phyloP scores from a whole-genome alignment of 2,113 vertebrate genomes.

The Siniperca knerii region DNA sequence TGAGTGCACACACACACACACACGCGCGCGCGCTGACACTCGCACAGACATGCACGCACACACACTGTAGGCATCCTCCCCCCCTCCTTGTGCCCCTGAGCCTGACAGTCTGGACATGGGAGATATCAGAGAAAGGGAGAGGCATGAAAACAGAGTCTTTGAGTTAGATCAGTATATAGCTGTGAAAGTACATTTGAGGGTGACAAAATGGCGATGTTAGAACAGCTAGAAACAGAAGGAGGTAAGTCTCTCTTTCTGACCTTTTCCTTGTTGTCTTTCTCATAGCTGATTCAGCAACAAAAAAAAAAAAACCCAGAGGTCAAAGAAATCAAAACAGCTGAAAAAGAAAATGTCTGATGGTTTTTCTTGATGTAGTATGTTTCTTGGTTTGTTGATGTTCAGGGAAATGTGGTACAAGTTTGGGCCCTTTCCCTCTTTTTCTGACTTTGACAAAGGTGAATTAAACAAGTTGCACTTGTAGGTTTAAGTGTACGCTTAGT shows the following conservation, averaged over 20 bases:
- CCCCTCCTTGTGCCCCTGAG: conserved; percentile 74
- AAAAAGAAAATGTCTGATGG: conserved; percentile 5
- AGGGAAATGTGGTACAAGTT: not conserved
- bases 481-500: conserved; percentile 59
- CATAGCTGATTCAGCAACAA: conserved; percentile 5
- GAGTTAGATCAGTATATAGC: conserved; percentile 65
- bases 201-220: conserved; percentile 78
- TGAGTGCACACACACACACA: conserved; percentile 11
- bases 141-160: conserved; percentile 71
- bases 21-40: conserved; percentile 6
- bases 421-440: not conserved
- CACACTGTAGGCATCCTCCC: conserved; percentile 51
- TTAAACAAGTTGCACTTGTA: conserved; percentile 60
- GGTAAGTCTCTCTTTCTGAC: conserved; percentile 67
- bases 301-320: not conserved
- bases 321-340: not conserved
- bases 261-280: conserved; percentile 42
- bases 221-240: conserved; percentile 72
- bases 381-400: not conserved
- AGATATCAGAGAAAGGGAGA: conserved; percentile 79
- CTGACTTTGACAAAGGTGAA: conserved; percentile 52
- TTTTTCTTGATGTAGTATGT: conserved; percentile 3
- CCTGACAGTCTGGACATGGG: conserved; percentile 80
- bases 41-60: not conserved
- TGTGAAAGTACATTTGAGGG: conserved; percentile 66